These are phyloP conservation scores for Eucidaris tribuloides DNA, from an alignment of 35 echinoderm and acorn worm genomes.

Conservation along the genomic window DNA sequence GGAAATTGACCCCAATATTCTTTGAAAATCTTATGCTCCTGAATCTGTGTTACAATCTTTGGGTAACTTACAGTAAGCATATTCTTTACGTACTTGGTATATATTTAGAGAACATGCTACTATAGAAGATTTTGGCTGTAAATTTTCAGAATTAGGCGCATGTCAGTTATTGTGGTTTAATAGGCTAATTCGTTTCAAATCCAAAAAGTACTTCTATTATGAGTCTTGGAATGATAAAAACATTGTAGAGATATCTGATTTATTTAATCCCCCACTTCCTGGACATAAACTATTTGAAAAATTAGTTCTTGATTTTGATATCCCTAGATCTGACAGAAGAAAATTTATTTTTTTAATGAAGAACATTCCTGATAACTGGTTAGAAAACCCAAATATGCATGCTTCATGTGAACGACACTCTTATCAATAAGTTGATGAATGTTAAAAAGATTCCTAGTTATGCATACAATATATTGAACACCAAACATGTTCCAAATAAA, in stretches of 20 bases:
- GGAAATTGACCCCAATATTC: background rate
- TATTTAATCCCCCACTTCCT: background rate
- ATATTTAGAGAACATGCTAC: background rate
- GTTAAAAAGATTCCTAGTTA: background rate
- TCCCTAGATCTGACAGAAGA: too few species aligned
- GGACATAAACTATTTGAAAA: background rate
- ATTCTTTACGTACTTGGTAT: slow-evolving; percentile 21
- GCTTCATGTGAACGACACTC: background rate
- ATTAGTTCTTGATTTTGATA: slow-evolving; percentile 12
- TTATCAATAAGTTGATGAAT: background rate
- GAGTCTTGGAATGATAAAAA: background rate
- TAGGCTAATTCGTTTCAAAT: background rate
- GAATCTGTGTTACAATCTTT: background rate
- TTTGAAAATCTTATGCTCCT: background rate
- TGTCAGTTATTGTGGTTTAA: slow-evolving; percentile 15
- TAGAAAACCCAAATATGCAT: too few species aligned
- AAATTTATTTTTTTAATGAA: too few species aligned
- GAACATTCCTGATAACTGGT: too few species aligned
- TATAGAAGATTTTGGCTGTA: background rate
- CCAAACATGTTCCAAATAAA: background rate
- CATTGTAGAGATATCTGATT: background rate
- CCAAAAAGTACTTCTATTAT: slow-evolving; percentile 15
- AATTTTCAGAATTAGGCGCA: background rate
- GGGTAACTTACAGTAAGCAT: background rate
- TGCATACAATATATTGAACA: background rate